Evolutionary conservation across 2,888 invertebrate genomes (phyloP), one percentile per base, ranked within the genome.

Genomic region (Rhogogaster chlorosoma): DNA sequence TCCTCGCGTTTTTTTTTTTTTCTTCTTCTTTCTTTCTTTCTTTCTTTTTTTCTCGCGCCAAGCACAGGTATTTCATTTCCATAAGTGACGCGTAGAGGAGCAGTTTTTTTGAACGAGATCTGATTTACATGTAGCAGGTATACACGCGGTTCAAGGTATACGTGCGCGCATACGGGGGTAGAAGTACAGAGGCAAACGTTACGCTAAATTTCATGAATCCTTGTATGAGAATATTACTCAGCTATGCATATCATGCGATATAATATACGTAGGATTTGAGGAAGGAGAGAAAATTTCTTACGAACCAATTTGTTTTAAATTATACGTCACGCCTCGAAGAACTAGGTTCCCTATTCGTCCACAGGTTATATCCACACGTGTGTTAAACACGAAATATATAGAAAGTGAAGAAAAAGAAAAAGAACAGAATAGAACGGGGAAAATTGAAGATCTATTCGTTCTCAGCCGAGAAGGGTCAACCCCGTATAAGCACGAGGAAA

Each of bases 221-320:
- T 15, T 12, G 5, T 18, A 61, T 18, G 53, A 53, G 53, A n/a
- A n/a, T 53, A 53, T 53, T 53, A 15, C 36, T 15, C 32, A 42
- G 71, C 22, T 22, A 42, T 22, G 26, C n/a, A 42, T 67, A 67
- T 32, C 32, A 32, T 67, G 7, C 67, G 32, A 32, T n/a, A 18
- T 53, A n/a, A 38, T 38, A 38, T 12, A 12, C 4, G 18, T 18
- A 67, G 67, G 32, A 18, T 61, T 61, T 5, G 10, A 26, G 61
- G 4, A 26, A 61, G 15, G n/a, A 9, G 22, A 61, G 15, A 53
- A 9, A 32, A 18, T 22, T 73, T 73, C 9, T 18, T 2, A 42
- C 12, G 22, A 73, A 38, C 38, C 71, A 73, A 73, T 73, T 73
- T 42, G n/a, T 42, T 73, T 73, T 22, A 22, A 73, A 73, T 73